Conservation (phyloP, 2,113 vertebrate genomes). For the Melanerpes aurifrons region DNA sequence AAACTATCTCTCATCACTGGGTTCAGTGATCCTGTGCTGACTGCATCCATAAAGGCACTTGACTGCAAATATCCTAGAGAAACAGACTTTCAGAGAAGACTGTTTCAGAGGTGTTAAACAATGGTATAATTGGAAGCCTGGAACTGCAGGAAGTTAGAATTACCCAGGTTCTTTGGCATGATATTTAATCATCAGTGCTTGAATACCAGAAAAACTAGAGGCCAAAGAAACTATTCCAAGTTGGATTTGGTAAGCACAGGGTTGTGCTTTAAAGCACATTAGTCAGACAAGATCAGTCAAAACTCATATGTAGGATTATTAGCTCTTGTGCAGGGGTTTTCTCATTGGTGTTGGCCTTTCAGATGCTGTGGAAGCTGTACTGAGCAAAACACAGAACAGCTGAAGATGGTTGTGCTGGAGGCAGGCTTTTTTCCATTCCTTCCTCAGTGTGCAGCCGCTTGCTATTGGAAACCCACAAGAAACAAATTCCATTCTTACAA, state of each 20-base stretch:
- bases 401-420: conserved; percentile 22
- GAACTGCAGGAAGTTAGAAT: background rate
- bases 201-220: background rate
- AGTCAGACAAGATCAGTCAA: conserved; percentile 27
- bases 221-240: conserved; percentile 51
- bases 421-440: background rate
- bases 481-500: conserved; percentile 28
- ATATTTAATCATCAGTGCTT: conserved; percentile 1
- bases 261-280: conserved; percentile 56
- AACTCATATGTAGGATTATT: conserved; percentile 27
- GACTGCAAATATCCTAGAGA: background rate
- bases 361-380: background rate
- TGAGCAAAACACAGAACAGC: conserved; percentile 36
- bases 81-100: background rate
- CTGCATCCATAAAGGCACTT: background rate
- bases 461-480: conserved; percentile 22
- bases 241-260: background rate
- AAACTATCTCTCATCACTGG: background rate
- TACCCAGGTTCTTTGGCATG: background rate
- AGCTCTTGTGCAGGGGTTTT: conserved; percentile 6
- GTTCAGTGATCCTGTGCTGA: background rate
- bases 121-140: conserved; percentile 4
- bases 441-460: background rate
- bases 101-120: background rate
- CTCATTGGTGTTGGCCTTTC: conserved; percentile 40